Conservation (phyloP, 2,797 vertebrate species). For the Myotis daubentonii region DNA sequence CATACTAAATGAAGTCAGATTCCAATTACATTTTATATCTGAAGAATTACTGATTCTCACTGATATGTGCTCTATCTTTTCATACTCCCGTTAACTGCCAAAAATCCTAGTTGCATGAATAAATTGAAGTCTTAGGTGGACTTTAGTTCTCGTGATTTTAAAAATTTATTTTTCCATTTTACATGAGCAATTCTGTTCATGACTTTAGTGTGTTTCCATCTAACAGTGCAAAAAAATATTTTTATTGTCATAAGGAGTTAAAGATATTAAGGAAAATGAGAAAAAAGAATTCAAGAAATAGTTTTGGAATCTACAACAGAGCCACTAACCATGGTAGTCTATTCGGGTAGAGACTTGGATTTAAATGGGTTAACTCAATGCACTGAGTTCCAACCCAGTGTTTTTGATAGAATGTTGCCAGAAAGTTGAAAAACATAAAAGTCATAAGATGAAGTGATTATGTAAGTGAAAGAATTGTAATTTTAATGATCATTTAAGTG, state of each 20-base stretch:
- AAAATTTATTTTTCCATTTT: constrained; percentile 40
- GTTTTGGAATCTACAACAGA: background rate
- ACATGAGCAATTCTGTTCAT: background rate
- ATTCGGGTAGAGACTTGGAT: background rate
- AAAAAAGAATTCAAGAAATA: constrained; percentile 9
- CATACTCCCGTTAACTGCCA: constrained; percentile 30
- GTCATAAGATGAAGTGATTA: constrained; percentile 23
- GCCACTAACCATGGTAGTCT: background rate
- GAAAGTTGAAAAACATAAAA: constrained; percentile 1
- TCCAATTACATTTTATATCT: constrained; percentile 41
- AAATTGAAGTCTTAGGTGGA: constrained; percentile 32
- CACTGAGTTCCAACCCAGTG: background rate
- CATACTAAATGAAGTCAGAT: constrained; percentile 1
- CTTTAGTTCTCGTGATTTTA: constrained; percentile 47
- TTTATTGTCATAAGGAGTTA: background rate
- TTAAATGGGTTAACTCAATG: background rate
- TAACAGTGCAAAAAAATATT: constrained; percentile 7
- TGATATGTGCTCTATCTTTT: constrained; percentile 35
- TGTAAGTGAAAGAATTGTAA: background rate
- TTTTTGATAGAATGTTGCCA: background rate
- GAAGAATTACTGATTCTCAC: constrained; percentile 10
- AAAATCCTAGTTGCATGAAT: constrained; percentile 36
- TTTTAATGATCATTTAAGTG: constrained; percentile 15
- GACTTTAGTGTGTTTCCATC: background rate
- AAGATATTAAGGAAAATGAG: background rate